Evolutionary conservation across 2,888 invertebrate species (phyloP).

Genomic region (Himalopsyche kuldschensis): DNA sequence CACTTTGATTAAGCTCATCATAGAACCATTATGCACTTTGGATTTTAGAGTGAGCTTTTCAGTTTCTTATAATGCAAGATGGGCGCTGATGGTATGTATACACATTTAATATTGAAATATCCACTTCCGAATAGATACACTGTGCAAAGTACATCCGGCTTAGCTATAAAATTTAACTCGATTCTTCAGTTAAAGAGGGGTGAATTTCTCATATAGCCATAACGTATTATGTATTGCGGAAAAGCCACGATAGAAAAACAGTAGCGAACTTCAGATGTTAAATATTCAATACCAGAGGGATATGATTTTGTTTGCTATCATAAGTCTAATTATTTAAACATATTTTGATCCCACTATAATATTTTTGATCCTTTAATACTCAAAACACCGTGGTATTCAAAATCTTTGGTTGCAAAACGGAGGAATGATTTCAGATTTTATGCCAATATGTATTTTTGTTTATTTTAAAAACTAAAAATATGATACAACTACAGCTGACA

Average conservation of each 20-base stretch:
- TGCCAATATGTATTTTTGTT: no score
- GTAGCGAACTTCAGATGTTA: background rate
- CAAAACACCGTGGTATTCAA: no score
- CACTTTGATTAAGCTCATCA: no score
- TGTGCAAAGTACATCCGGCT: background rate
- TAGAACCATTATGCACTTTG: no score
- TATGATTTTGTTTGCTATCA: no score
- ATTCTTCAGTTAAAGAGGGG: background rate
- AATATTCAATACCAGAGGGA: background rate
- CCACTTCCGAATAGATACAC: background rate
- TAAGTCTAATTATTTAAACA: no score
- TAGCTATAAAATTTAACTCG: constrained; percentile 6
- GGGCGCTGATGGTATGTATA: background rate
- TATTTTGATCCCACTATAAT: no score
- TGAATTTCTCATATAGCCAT: background rate
- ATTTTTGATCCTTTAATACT: no score
- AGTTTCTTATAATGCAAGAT: background rate
- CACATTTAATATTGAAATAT: background rate
- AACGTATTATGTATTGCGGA: background rate
- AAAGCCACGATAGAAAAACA: background rate
- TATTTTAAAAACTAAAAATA: no score
- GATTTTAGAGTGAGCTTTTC: background rate
- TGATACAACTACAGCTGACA: no score
- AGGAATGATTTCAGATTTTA: no score
- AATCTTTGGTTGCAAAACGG: no score